Evolutionary conservation across 30 jellyfish, hydroid and myxozoan species (phyloP).

Genomic region (Chrysaora quinquecirrha): DNA sequence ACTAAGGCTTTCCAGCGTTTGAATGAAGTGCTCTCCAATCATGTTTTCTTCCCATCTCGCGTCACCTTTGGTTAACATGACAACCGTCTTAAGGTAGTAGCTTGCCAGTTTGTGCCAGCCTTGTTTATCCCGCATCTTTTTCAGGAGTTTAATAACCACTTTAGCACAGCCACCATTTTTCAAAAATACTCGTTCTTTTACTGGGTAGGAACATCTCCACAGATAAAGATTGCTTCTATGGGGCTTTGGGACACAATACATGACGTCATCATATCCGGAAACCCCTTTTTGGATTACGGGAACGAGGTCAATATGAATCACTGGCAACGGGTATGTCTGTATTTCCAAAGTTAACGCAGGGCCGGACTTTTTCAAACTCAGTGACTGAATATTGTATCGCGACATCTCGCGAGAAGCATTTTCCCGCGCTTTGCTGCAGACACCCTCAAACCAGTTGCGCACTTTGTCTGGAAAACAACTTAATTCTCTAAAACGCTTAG

Average conservation of each 20-base stretch:
- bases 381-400: not conserved
- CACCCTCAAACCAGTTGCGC: not conserved
- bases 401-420: not conserved
- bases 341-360: not conserved
- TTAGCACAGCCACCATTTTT: slow-evolving; percentile 54
- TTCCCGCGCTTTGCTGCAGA: not conserved
- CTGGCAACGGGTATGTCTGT: not conserved
- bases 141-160: slow-evolving; percentile 17
- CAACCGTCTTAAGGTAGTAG: slow-evolving; percentile 41
- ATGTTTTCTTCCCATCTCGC: slow-evolving; percentile 1
- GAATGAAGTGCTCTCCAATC: slow-evolving; percentile 3
- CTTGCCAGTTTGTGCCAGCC: slow-evolving; percentile 12
- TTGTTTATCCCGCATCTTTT: slow-evolving; percentile 50
- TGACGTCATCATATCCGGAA: not conserved
- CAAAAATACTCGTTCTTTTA: slow-evolving; percentile 4
- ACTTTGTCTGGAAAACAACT: too few relatives aligned
- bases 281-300: not conserved
- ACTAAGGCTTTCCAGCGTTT: slow-evolving; percentile 11
- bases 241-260: not conserved
- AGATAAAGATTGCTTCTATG: not conserved
- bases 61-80: slow-evolving; percentile 28
- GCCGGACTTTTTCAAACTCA: not conserved
- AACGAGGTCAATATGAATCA: not conserved
- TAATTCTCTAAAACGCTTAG: too few relatives aligned
- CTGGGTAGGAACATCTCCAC: slow-evolving; percentile 48